A percentile compares a stretch with the other conserved stretches of the same genome.
Evolutionary conservation across 2,113 vertebrate genomes (phyloP).

Genomic region (Tragelaphus scriptus): DNA sequence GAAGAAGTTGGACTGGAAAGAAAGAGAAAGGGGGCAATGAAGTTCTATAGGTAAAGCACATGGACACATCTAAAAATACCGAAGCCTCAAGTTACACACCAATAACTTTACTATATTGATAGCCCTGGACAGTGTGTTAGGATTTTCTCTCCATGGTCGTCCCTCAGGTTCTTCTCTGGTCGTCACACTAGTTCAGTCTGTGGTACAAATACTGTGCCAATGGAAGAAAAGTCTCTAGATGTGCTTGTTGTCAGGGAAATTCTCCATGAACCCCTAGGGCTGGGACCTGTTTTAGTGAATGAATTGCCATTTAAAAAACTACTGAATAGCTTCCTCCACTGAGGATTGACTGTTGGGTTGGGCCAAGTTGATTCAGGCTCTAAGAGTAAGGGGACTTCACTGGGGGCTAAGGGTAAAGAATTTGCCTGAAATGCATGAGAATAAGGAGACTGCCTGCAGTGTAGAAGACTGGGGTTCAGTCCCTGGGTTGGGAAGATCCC

Average conservation of each 20-base stretch:
- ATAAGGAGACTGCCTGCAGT: not conserved
- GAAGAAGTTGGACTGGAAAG: not conserved
- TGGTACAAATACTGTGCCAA: not conserved
- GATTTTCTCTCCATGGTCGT: not conserved
- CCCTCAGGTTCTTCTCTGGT: not conserved
- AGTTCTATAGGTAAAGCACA: not conserved
- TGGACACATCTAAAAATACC: not conserved
- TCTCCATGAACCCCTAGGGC: not conserved
- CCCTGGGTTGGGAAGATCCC: not conserved
- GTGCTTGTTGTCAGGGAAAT: not conserved
- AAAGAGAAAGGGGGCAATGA: not conserved
- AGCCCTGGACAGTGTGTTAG: not conserved
- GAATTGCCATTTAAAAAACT: not conserved
- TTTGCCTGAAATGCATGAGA: not conserved
- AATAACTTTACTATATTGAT: not conserved
- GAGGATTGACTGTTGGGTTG: not conserved
- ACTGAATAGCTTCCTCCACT: not conserved
- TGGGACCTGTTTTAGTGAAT: not conserved
- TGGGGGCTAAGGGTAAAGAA: not conserved
- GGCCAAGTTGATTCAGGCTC: not conserved
- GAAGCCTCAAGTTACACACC: not conserved
- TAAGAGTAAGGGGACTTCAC: not conserved
- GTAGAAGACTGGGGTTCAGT: not conserved
- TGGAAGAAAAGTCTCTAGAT: not conserved
- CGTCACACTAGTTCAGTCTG: not conserved